phyloP scores from a whole-genome alignment of 1,140 invertebrate genomes.

The Anadara kagoshimensis region DNA sequence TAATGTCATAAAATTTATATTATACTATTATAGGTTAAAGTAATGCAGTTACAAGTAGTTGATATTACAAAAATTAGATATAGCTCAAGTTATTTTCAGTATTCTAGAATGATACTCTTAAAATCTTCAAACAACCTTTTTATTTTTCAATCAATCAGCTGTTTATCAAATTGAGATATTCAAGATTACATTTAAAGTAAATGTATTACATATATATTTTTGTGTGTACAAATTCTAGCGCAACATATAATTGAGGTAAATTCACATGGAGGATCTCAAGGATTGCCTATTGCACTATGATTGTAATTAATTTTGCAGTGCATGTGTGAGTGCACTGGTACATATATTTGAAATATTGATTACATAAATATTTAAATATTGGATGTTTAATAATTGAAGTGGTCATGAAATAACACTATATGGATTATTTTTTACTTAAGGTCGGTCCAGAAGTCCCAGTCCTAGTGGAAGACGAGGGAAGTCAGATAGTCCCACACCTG shows the following conservation, averaged over 20 bases:
- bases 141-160: too few species aligned
- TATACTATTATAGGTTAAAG: neutral
- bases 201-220: too few species aligned
- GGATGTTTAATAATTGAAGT: neutral
- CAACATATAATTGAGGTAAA: too few species aligned
- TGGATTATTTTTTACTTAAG: slow-evolving; percentile 35
- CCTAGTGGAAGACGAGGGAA: slow-evolving; percentile 37
- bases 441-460: slow-evolving; percentile 59
- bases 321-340: too few species aligned
- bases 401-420: neutral
- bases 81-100: neutral
- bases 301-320: too few species aligned
- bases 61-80: neutral
- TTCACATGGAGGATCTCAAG: too few species aligned
- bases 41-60: neutral
- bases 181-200: too few species aligned
- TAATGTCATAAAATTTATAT: too few species aligned
- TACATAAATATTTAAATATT: neutral
- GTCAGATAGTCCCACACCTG: slow-evolving; percentile 57
- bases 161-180: too few species aligned
- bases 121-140: too few species aligned
- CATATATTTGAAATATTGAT: neutral
- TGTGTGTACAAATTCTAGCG: too few species aligned
- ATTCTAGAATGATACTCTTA: neutral
- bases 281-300: too few species aligned